Base-by-base conservation (phyloP, 64 coral and sea anemone genomes). In the Stichodactyla helianthus region DNA sequence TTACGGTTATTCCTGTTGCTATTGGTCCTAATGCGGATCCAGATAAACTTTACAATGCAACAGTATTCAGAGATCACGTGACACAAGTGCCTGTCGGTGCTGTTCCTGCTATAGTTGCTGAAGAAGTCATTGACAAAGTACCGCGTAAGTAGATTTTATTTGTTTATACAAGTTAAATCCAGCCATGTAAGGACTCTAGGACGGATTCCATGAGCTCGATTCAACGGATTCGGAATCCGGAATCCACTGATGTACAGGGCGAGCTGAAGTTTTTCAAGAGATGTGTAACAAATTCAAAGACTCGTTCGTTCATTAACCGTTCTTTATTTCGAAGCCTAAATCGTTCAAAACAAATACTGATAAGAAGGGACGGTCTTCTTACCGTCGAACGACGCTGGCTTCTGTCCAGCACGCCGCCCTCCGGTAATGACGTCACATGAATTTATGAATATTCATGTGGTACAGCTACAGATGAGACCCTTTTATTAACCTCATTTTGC, bases 1-100 rank as follows among this genome's bases (percentile, higher is more conserved):
- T 91, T n/a, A 68, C 86, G 0, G 22, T 87, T 14, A 82, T 91
- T 44, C 51, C 84, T 27, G 85, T 82, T 11, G 85, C 84, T 51
- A 17, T 91, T 44, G 90, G 90, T 52, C 6, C 31, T 1, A 7
- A 28, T 13, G 55, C 61, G 8, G 83, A 84, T 19, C 27, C 22
- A 58, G 53, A 63, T 5, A 55, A 55, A 25, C 52, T 84, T 10
- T 51, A 79, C n/a, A 82, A 54, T 11, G 60, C 63, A 27, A 86
- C 83, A 6, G 71, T 59, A 25, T 84, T 56, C 31, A 52, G 82
- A 54, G 82, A 59, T 56, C 52, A 84, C 52, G 82, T 59, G 27
- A 84, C 56, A 7, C 56, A 84, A 9, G 23, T 59, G n/a, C 27
- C 27, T 51, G 53, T 25, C 4, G 53, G 82, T 11, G 53, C 9